A percentile compares a stretch with the other conserved stretches of the same genome.
These are phyloP conservation scores for Elymnias hypermnestra DNA, from an alignment of 1,140 invertebrate species.

Conservation along the genomic window DNA sequence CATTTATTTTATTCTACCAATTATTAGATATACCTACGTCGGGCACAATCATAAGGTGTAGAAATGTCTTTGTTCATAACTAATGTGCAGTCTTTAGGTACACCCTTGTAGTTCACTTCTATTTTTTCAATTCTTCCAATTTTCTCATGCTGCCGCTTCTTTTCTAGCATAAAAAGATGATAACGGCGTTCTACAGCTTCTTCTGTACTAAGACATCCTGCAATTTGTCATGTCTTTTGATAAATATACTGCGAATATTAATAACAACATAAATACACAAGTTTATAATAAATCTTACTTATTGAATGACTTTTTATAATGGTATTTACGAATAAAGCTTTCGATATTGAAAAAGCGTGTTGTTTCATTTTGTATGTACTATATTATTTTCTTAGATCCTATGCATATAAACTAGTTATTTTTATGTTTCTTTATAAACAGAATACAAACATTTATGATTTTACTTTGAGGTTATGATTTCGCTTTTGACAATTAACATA, in stretches of 20 bases:
- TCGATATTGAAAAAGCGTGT: slow-evolving; percentile 19
- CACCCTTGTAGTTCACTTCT: slow-evolving; percentile 86
- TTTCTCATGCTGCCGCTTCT: slow-evolving; percentile 80
- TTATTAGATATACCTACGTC: slow-evolving; percentile 84
- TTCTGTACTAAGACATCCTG: slow-evolving; percentile 58
- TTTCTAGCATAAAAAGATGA: slow-evolving; percentile 88
- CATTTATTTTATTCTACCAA: no score
- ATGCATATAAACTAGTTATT: no score
- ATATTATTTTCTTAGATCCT: no score
- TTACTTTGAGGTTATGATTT: no score
- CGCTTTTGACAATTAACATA: no score
- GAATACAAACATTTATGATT: no score
- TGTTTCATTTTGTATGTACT: slow-evolving; percentile 21
- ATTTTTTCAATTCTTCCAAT: slow-evolving; percentile 95
- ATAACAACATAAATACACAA: not conserved
- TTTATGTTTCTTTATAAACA: no score
- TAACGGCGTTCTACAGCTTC: slow-evolving; percentile 75
- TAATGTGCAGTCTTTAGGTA: slow-evolving; percentile 84
- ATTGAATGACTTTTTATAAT: slow-evolving; percentile 9
- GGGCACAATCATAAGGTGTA: slow-evolving; percentile 94
- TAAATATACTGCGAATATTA: no score
- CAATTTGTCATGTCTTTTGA: no score
- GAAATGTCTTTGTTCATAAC: slow-evolving; percentile 96
- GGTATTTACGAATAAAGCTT: slow-evolving; percentile 14
- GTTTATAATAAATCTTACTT: slow-evolving; percentile 7